Percentiles rank a stretch among this genome's conserved stretches.
These are phyloP conservation scores for Heliconius ethilla DNA, from an alignment of 2,888 invertebrate species.

Conservation along the genomic window DNA sequence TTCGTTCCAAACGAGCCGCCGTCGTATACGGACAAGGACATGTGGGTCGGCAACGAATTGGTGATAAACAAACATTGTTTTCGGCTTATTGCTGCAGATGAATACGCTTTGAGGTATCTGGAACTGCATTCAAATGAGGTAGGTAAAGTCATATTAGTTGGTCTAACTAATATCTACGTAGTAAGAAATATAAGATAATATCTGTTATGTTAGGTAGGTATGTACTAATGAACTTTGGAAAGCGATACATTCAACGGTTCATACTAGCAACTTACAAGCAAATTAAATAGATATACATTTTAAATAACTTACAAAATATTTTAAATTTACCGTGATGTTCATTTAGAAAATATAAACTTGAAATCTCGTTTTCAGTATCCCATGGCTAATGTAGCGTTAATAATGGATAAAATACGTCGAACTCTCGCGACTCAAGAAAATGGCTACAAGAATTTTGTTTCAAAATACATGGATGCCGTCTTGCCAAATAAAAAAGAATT, in stretches of 20 bases:
- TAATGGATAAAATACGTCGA: slow-evolving; percentile 88
- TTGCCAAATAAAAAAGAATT: slow-evolving; percentile 67
- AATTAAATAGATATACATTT: no score
- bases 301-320: neutral
- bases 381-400: slow-evolving; percentile 86
- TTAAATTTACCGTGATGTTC: neutral
- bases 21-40: slow-evolving; percentile 89
- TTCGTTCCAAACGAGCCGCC: slow-evolving; percentile 87
- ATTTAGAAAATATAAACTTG: neutral
- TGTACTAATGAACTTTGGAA: neutral
- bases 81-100: slow-evolving; percentile 90
- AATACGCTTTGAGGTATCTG: slow-evolving; percentile 93
- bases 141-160: slow-evolving; percentile 1
- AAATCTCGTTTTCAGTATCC: slow-evolving; percentile 83
- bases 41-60: slow-evolving; percentile 91
- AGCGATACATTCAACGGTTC: neutral
- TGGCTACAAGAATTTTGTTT: slow-evolving; percentile 89
- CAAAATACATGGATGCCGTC: slow-evolving; percentile 83
- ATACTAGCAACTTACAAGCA: no score
- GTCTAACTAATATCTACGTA: neutral
- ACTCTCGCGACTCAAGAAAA: slow-evolving; percentile 82
- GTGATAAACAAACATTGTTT: slow-evolving; percentile 90
- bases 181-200: neutral
- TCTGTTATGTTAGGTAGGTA: neutral
- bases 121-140: slow-evolving; percentile 89